phyloP scores from a whole-genome alignment of 2,797 vertebrate genomes.

The Sorex maritimensis region DNA sequence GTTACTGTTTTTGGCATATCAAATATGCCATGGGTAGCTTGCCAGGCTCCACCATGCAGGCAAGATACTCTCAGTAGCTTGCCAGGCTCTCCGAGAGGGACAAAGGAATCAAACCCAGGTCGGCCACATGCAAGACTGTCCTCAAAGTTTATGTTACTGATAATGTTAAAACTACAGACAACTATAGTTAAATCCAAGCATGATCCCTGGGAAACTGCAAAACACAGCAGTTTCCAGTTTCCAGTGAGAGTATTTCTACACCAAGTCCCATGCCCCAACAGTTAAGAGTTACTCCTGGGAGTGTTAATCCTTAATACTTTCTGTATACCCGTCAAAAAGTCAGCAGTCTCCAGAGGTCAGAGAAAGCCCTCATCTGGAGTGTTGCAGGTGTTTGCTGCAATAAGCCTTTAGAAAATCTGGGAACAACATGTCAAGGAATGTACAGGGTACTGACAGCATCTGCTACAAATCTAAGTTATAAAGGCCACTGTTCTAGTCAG shows the following conservation, averaged over 20 bases:
- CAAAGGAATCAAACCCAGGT: too few species aligned
- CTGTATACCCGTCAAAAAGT: background rate
- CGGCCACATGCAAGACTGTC: background rate
- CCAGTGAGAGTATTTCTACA: background rate
- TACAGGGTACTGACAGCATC: background rate
- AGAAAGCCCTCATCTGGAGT: background rate
- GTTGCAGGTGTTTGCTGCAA: background rate
- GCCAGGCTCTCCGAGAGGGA: too few species aligned
- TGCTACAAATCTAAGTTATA: background rate
- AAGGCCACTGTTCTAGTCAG: background rate
- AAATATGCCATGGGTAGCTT: too few species aligned
- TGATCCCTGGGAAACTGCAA: background rate
- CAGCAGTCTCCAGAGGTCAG: background rate
- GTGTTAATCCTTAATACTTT: background rate
- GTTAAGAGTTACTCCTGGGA: background rate
- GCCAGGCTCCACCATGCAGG: too few species aligned
- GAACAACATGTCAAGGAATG: background rate
- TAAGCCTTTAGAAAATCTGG: background rate
- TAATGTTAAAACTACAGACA: background rate
- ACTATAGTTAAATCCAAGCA: conserved; percentile 2
- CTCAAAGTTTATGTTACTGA: background rate
- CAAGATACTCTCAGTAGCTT: too few species aligned
- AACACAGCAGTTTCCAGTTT: background rate
- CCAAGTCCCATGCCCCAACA: background rate
- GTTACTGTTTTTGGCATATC: too few species aligned